Percentiles rank a stretch among this genome's conserved stretches.
Evolutionary conservation across 2,888 invertebrate genomes (phyloP).

Genomic region (Herminia tarsipennalis): DNA sequence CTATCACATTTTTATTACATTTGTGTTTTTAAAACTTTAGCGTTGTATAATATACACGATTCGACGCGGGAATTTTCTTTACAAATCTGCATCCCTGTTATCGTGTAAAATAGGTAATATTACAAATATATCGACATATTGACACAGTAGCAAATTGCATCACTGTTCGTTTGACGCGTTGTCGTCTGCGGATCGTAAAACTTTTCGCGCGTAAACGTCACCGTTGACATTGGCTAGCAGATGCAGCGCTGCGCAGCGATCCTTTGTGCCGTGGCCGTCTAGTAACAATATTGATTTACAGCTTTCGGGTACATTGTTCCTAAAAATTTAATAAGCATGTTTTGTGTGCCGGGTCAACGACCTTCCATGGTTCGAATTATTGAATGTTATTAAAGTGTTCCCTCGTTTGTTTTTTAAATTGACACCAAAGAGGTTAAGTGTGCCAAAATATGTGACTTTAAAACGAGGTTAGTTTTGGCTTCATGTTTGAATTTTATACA

Average conservation of each 20-base stretch:
- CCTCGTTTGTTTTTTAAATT: no score
- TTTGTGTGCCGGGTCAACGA: conserved; percentile 12
- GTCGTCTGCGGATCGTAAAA: conserved; percentile 82
- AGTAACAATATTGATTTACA: conserved; percentile 72
- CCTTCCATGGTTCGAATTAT: conserved; percentile 4
- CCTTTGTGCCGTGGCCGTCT: conserved; percentile 70
- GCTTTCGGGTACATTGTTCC: conserved; percentile 53
- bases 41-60: no score
- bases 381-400: not conserved
- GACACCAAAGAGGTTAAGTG: conserved; percentile 1
- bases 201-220: conserved; percentile 85
- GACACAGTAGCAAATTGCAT: conserved; percentile 45
- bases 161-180: conserved; percentile 71
- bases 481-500: no score
- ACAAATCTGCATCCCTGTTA: no score
- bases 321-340: conserved; percentile 47
- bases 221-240: conserved; percentile 77
- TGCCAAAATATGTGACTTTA: not conserved
- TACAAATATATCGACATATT: conserved; percentile 40
- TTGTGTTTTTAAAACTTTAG: no score
- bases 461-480: not conserved
- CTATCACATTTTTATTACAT: no score
- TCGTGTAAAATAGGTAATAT: no score
- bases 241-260: conserved; percentile 76
- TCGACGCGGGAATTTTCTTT: no score